Conservation (phyloP, 2,113 vertebrate species). For the Manacus vitellinus region DNA sequence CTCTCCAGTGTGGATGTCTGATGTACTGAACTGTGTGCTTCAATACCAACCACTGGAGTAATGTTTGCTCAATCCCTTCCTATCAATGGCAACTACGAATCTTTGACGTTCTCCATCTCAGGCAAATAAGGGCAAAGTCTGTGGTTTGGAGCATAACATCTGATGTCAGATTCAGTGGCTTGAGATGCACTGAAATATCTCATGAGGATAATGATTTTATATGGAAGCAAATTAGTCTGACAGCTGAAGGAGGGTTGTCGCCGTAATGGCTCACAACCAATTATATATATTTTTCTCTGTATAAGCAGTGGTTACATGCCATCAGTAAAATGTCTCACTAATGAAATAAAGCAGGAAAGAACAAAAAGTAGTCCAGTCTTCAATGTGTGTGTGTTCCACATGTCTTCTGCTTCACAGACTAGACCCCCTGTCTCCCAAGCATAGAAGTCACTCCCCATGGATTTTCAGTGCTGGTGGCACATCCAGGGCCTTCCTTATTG, state of each 20-base stretch:
- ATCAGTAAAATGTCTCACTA: not conserved
- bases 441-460: not conserved
- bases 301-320: not conserved
- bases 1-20: not conserved
- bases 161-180: constrained; percentile 28
- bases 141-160: constrained; percentile 25
- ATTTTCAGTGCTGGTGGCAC: not conserved
- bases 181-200: constrained; percentile 18
- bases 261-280: not conserved
- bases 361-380: not conserved
- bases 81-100: not conserved
- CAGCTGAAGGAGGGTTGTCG: constrained; percentile 17
- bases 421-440: not conserved
- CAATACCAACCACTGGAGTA: not conserved
- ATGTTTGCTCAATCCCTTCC: not conserved
- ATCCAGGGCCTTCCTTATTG: not conserved
- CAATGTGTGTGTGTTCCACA: not conserved
- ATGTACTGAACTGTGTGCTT: not conserved
- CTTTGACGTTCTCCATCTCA: not conserved
- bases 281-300: not conserved
- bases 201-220: constrained; percentile 32
- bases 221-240: constrained; percentile 43
- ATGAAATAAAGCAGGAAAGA: not conserved
- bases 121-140: not conserved
- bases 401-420: not conserved